Evolutionary conservation across 2,113 vertebrate genomes (phyloP), one percentile per base, ranked within the genome.

Genomic region (Gadus chalcogrammus): DNA sequence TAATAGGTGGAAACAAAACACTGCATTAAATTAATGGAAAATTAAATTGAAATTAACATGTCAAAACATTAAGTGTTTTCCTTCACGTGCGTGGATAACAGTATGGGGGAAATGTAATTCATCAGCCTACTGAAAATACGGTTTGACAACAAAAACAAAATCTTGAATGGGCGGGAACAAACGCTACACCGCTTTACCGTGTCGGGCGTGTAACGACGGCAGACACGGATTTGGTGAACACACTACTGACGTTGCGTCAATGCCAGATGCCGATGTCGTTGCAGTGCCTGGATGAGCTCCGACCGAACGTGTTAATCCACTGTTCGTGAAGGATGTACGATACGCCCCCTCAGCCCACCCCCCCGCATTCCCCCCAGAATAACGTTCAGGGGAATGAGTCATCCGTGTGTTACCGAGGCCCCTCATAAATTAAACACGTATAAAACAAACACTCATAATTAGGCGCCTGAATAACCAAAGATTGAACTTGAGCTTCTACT

Each of bases 401-500:
- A 64, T 79, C 70, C 42, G 62, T 42, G 22, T 52, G 64, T 71
- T 73, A 68, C 61, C 64, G 22, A 62, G 66, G 60, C 67, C 42
- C 63, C 61, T 82, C 78, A 79, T 82, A 69, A 85, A 88, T 87
- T 73, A 86, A 75, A 84, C 80, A 82, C 75, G 74, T 74, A 68
- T 63, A 69, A 79, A 84, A 78, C 76, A 82, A 84, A 80, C 79
- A 78, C 76, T 78, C 60, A 80, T 73, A 84, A 84, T 90, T 77
- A 86, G 80, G 65, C 8, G 55, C 67, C 64, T 81, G 72, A 78
- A 81, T 87, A 79, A 87, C 75, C 78, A 83, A 61, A 67, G 68
- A 79, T 58, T 85, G 83, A 84, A 82, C 80, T 83, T 77, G 58
- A 76, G 76, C 42, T 27, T 79, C 48, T 74, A 53, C 71, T 69